Conservation (phyloP, 2,797 vertebrate genomes). For the Notolepis coatsorum region DNA sequence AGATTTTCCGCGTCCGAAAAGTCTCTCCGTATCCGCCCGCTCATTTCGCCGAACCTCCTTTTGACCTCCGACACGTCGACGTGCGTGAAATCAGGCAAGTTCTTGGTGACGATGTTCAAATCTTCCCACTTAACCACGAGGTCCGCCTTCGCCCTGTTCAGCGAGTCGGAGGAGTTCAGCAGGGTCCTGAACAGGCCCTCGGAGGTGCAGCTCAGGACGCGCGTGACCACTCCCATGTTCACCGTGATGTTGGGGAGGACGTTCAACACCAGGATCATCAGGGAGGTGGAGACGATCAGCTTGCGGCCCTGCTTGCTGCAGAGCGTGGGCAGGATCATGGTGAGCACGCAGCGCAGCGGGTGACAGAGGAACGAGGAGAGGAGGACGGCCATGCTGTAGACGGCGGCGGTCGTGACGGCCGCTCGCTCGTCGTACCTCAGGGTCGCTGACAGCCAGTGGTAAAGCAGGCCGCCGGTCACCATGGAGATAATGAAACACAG, state of each 20-base stretch:
- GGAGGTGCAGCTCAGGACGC: slow-evolving; percentile 86
- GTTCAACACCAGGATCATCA: slow-evolving; percentile 84
- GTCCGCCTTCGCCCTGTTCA: slow-evolving; percentile 73
- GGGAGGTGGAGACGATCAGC: slow-evolving; percentile 85
- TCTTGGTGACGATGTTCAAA: slow-evolving; percentile 55
- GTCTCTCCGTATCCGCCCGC: slow-evolving; percentile 81
- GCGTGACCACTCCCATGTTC: slow-evolving; percentile 82
- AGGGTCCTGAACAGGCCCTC: slow-evolving; percentile 86
- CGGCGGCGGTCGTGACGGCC: slow-evolving; percentile 47
- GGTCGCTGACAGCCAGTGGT: slow-evolving; percentile 84
- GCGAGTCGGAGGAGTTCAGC: slow-evolving; percentile 83
- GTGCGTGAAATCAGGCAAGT: slow-evolving; percentile 74
- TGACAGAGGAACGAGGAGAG: slow-evolving; percentile 83
- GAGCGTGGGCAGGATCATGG: slow-evolving; percentile 85
- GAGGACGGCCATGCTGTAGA: slow-evolving; percentile 76
- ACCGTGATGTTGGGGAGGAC: slow-evolving; percentile 85
- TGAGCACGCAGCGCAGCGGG: slow-evolving; percentile 90
- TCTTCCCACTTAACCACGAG: slow-evolving; percentile 53
- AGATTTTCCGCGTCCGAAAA: slow-evolving; percentile 77
- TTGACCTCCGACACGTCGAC: slow-evolving; percentile 79
- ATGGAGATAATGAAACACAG: slow-evolving; percentile 80
- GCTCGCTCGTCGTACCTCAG: slow-evolving; percentile 73
- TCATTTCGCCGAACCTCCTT: slow-evolving; percentile 67
- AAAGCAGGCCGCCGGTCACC: slow-evolving; percentile 75
- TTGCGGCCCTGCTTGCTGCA: slow-evolving; percentile 89